phyloP scores from a whole-genome alignment of 2,797 vertebrate genomes.

The Triplophysa bombifrons region DNA sequence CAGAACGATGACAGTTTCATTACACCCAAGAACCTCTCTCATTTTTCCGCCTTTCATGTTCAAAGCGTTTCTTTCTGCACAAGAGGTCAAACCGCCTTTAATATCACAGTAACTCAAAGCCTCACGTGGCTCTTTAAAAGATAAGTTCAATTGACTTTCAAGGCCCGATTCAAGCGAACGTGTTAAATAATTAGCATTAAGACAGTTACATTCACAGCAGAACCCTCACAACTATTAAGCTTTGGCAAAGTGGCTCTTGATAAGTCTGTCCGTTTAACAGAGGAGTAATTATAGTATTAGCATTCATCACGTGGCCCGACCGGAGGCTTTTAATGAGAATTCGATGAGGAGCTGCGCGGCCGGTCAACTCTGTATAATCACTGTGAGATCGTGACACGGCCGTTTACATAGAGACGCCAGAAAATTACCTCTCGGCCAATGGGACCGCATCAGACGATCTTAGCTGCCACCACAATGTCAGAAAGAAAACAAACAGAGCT shows the following conservation, averaged over 20 bases:
- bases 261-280: conserved; percentile 48
- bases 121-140: conserved; percentile 12
- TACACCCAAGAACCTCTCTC: not conserved
- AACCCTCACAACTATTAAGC: conserved; percentile 29
- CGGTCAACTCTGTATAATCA: conserved; percentile 54
- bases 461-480: conserved; percentile 39
- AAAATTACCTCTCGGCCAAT: conserved; percentile 60
- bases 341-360: conserved; percentile 38
- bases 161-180: conserved; percentile 47
- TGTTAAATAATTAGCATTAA: conserved; percentile 55
- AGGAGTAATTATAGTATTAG: conserved; percentile 58
- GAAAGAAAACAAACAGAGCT: conserved; percentile 28
- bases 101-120: conserved; percentile 37
- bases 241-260: conserved; percentile 45
- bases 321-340: conserved; percentile 52
- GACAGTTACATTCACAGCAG: conserved; percentile 37
- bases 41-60: conserved; percentile 26
- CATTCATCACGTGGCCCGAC: conserved; percentile 41
- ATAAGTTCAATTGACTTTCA: conserved; percentile 57
- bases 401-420: conserved; percentile 60
- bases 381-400: conserved; percentile 55
- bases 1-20: conserved; percentile 3
- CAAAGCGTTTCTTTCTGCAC: conserved; percentile 1
- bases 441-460: conserved; percentile 44
- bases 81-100: conserved; percentile 38